Conservation (phyloP, 2,113 vertebrate genomes). For the Neolamprologus sp. region DNA sequence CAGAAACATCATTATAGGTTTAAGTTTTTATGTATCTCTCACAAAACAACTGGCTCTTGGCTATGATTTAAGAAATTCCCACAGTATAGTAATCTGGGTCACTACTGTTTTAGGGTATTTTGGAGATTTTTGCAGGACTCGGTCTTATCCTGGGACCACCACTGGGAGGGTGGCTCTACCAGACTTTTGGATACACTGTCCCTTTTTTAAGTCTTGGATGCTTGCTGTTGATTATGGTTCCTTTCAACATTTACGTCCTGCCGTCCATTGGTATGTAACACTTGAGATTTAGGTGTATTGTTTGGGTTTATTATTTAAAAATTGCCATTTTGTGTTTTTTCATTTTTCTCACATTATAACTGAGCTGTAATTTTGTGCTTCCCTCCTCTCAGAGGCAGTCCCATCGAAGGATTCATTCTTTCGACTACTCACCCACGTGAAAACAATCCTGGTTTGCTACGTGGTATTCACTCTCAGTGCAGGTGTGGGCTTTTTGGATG, state of each 20-base stretch:
- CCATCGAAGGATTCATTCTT: constrained; percentile 78
- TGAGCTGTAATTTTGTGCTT: too few relatives aligned
- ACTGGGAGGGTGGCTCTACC: constrained; percentile 88
- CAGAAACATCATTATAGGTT: not conserved
- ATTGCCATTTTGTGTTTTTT: too few relatives aligned
- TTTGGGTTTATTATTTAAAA: fast-evolving
- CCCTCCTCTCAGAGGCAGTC: too few relatives aligned
- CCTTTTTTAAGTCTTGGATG: constrained; percentile 87
- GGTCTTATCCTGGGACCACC: constrained; percentile 90
- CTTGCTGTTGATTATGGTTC: constrained; percentile 80
- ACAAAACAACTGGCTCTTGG: not conserved
- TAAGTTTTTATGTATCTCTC: too few relatives aligned
- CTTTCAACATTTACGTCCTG: constrained; percentile 83
- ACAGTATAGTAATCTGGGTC: not conserved
- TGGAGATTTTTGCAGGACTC: constrained; percentile 88
- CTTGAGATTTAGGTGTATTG: fast-evolving
- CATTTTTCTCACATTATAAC: too few relatives aligned
- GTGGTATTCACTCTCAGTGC: constrained; percentile 79
- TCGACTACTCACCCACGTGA: constrained; percentile 71
- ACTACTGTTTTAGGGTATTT: constrained; percentile 74
- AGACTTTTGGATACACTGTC: constrained; percentile 84
- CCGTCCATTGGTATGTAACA: constrained; percentile 87
- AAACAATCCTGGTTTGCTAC: constrained; percentile 78
- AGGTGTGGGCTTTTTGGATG: constrained; percentile 85
- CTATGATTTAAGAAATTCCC: not conserved